Base-by-base conservation (phyloP, 2,113 vertebrate species). In the Gymnarchus niloticus region DNA sequence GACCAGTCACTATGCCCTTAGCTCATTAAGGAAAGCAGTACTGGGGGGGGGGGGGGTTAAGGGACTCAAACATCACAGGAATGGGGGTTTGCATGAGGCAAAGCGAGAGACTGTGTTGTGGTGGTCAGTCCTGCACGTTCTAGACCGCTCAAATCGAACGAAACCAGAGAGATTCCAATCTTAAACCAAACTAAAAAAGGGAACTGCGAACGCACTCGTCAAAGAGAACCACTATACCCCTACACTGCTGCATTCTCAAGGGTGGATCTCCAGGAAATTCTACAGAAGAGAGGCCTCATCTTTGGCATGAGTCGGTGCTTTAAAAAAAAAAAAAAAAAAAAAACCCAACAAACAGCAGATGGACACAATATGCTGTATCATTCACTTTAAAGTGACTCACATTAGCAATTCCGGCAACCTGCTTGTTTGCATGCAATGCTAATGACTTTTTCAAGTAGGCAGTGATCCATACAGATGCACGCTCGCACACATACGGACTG, bases 351-450 rank as follows among this genome's bases (percentile, higher is more conserved):
- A 56, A 56, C 54, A 65, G 25, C 85, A 86, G 85, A 41, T 86
- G 85, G 85, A 82, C 85, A 86, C 80, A 82, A 82, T 82, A 82
- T 82, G 80, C 51, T 19, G 51, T 54, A 54, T 33, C 25, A 54
- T 9, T 33, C 3, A 49, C 80, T 54, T 54, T 54, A 54, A 54
- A 82, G 48, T n/a, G 51, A n/a, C 28, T 33, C 51, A 76, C 28
- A 41, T 23, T 9, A 33, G 37, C 80, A 37, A 73, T 73, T 73
- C 65, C 65, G 33, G 33, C 65, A 73, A 41, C 65, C 33, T 73
- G 65, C 65, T 41, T 41, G 14, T 2, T 73, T 73, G 65, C 33
- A 73, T 73, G 65, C 14, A 37, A 73, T 19, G 65, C 65, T 73
- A 73, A 73, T 19, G 33, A 1, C 1, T 17, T 37, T 73, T 73